phyloP scores from a whole-genome alignment of 2,797 vertebrate genomes.

The Uromys caudimaculatus region DNA sequence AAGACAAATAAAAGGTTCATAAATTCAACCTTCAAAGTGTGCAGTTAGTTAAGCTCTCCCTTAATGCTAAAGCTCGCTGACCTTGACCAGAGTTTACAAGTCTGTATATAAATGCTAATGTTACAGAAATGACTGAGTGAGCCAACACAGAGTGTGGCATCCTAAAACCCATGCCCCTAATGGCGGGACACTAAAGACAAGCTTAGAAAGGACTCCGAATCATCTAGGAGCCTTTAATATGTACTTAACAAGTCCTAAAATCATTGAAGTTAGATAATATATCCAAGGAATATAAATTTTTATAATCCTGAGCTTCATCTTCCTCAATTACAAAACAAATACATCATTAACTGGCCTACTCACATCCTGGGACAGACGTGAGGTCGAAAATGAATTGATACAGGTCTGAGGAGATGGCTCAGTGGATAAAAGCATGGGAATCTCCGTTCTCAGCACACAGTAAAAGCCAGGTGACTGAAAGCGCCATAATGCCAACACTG shows the following conservation, averaged over 20 bases:
- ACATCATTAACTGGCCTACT: not conserved
- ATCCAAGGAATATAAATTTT: constrained; percentile 1
- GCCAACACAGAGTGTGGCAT: not conserved
- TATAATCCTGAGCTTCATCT: not conserved
- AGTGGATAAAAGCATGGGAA: not conserved
- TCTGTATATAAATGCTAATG: not conserved
- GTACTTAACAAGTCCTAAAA: not conserved
- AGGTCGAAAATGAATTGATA: not conserved
- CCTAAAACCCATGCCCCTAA: not conserved
- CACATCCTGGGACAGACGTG: not conserved
- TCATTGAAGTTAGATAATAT: constrained; percentile 2
- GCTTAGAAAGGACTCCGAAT: not conserved
- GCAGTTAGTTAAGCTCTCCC: not conserved
- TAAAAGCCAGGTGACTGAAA: not conserved
- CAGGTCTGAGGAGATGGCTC: not conserved
- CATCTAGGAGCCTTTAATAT: not conserved
- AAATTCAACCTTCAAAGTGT: not conserved
- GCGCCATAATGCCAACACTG: not conserved
- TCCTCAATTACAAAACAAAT: constrained; percentile 13
- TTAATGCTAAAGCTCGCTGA: not conserved
- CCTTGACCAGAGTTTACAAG: not conserved
- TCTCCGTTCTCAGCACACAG: not conserved
- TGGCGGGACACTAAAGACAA: not conserved
- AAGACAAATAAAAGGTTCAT: not conserved
- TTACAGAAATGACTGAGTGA: not conserved